Conservation (phyloP, 92 coral and sea anemone genomes). For the Epizoanthus illoricatus region DNA sequence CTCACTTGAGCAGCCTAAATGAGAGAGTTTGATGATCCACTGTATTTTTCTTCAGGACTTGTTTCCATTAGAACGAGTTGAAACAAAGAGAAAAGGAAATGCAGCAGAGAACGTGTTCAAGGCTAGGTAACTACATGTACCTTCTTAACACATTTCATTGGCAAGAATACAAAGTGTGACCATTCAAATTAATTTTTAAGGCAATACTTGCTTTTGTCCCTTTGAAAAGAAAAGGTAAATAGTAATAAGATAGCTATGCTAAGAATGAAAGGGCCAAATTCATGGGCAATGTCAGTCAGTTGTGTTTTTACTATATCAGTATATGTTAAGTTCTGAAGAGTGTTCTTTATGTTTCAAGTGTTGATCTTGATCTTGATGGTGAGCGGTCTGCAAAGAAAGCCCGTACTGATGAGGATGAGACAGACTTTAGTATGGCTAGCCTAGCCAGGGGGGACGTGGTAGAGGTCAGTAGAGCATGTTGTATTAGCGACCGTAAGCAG, state of each 20-base stretch:
- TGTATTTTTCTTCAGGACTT: conserved; percentile 55
- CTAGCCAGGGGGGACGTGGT: conserved; percentile 83
- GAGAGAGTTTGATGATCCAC: neutral
- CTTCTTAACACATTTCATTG: neutral
- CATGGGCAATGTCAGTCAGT: too few relatives aligned
- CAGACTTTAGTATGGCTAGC: conserved; percentile 88
- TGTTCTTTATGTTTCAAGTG: conserved; percentile 28
- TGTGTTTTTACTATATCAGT: too few relatives aligned
- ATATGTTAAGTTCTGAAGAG: too few relatives aligned
- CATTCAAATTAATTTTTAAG: too few relatives aligned
- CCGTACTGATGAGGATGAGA: conserved; percentile 67
- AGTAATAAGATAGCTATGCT: too few relatives aligned
- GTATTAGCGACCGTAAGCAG: neutral
- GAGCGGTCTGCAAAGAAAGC: conserved; percentile 68
- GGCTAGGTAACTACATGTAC: conserved; percentile 48
- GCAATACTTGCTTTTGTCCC: too few relatives aligned
- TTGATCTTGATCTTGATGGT: conserved; percentile 52
- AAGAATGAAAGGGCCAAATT: too few relatives aligned
- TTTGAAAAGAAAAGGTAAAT: too few relatives aligned
- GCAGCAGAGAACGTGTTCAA: conserved; percentile 84
- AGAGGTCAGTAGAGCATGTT: conserved; percentile 54
- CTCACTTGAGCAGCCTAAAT: neutral
- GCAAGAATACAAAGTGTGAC: too few relatives aligned
- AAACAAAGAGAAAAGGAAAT: conserved; percentile 61
- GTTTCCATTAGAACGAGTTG: conserved; percentile 80